A percentile compares a stretch with the other conserved stretches of the same genome.
Evolutionary conservation across 1,140 invertebrate genomes (phyloP).

Genomic region (honey bee (Apis mellifera)): DNA sequence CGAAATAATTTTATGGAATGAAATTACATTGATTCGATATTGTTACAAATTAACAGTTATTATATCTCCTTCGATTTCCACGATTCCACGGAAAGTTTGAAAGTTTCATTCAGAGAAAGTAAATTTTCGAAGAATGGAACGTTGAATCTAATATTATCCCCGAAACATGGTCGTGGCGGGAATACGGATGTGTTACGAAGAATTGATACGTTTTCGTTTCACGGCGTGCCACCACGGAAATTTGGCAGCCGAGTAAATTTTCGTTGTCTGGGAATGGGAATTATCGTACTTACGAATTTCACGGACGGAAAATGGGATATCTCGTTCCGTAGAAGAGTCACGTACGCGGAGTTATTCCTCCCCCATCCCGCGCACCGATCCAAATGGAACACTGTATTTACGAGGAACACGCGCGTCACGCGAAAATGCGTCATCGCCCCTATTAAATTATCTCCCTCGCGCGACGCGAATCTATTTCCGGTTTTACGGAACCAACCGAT

Average conservation of each 20-base stretch:
- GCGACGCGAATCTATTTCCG: background rate
- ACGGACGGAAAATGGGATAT: conserved; percentile 5
- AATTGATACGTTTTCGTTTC: too few species aligned
- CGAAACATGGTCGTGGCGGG: too few species aligned
- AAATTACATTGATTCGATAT: too few species aligned
- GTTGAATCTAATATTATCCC: too few species aligned
- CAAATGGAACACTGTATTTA: conserved; percentile 33
- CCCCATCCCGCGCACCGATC: background rate
- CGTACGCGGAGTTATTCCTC: conserved; percentile 40
- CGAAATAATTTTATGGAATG: too few species aligned
- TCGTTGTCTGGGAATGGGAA: background rate
- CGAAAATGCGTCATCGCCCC: conserved; percentile 33
- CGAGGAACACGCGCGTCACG: conserved; percentile 21
- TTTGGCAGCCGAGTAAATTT: background rate
- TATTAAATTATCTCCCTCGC: conserved; percentile 14
- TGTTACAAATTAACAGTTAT: too few species aligned
- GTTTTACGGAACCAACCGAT: conserved; percentile 5
- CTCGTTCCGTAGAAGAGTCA: conserved; percentile 30
- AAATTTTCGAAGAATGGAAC: too few species aligned
- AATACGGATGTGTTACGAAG: too few species aligned
- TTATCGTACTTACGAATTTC: conserved; percentile 3
- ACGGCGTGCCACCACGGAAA: too few species aligned
- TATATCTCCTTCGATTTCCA: too few species aligned
- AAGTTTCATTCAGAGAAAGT: too few species aligned
- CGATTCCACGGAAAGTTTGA: too few species aligned